These are phyloP conservation scores for Camponotus vicinus DNA, from an alignment of 1,140 invertebrate genomes.

Conservation along the genomic window DNA sequence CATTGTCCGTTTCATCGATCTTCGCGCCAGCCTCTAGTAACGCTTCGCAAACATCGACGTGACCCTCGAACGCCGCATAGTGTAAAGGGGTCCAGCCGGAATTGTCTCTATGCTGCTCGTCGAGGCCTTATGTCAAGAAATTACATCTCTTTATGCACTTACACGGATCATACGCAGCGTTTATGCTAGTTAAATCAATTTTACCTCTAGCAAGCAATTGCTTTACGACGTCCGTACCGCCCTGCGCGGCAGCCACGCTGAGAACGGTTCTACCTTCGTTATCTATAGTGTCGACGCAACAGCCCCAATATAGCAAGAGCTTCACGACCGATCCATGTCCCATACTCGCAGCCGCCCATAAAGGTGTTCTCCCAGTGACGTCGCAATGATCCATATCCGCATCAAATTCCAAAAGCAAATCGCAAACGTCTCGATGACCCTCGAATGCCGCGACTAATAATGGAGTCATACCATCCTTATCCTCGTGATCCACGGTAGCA, in stretches of 20 bases:
- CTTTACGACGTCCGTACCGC: slow-evolving; percentile 93
- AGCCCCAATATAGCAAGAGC: slow-evolving; percentile 94
- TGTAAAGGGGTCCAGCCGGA: slow-evolving; percentile 98
- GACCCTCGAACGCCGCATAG: slow-evolving; percentile 97
- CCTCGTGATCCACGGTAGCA: slow-evolving; percentile 95
- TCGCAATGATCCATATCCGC: slow-evolving; percentile 95
- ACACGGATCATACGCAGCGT: neutral
- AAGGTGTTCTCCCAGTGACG: slow-evolving; percentile 91
- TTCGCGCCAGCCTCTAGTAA: slow-evolving; percentile 96
- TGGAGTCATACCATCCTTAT: slow-evolving; percentile 97
- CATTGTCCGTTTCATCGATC: slow-evolving; percentile 96
- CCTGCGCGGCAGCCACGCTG: slow-evolving; percentile 95
- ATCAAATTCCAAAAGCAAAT: slow-evolving; percentile 93
- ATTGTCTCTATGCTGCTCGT: slow-evolving; percentile 96
- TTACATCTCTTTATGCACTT: slow-evolving; percentile 20
- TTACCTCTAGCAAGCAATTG: slow-evolving; percentile 93
- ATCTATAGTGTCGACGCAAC: slow-evolving; percentile 96
- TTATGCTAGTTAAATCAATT: slow-evolving; percentile 28
- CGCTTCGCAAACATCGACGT: slow-evolving; percentile 94
- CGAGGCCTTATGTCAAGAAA: slow-evolving; percentile 88
- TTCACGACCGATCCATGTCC: slow-evolving; percentile 94
- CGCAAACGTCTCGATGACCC: slow-evolving; percentile 95
- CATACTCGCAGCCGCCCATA: slow-evolving; percentile 95
- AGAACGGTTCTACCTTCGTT: slow-evolving; percentile 96
- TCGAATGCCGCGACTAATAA: slow-evolving; percentile 97